Percentiles rank a stretch among this genome's conserved stretches.
Conservation (phyloP, 1,140 invertebrate species). For the Scaptomyza montana region DNA sequence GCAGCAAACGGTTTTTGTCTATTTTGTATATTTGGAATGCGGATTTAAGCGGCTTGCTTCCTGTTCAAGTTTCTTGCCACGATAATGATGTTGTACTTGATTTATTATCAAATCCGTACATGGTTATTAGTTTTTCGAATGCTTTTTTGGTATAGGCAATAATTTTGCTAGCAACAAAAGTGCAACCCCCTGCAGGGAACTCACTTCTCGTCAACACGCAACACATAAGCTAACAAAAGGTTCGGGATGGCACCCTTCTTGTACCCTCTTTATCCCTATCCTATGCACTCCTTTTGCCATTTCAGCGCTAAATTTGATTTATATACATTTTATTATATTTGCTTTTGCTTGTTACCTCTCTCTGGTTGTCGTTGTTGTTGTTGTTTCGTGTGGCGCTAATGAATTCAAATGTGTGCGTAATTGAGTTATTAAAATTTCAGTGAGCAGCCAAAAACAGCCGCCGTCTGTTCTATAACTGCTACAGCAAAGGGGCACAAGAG, state of each 20-base stretch:
- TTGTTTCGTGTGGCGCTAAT: slow-evolving; percentile 67
- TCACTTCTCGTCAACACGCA: slow-evolving; percentile 32
- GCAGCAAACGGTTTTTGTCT: slow-evolving; percentile 16
- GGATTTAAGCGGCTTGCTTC: slow-evolving; percentile 44
- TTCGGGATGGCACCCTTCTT: slow-evolving; percentile 1
- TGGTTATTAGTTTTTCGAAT: slow-evolving; percentile 77
- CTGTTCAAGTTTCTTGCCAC: slow-evolving; percentile 20
- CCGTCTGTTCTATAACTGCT: slow-evolving; percentile 19
- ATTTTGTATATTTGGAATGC: slow-evolving; percentile 63
- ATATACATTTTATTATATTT: slow-evolving; percentile 80
- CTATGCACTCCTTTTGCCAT: slow-evolving; percentile 60
- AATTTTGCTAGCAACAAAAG: slow-evolving; percentile 51
- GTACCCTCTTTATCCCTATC: neutral
- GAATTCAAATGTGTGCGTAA: slow-evolving; percentile 82
- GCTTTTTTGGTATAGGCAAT: slow-evolving; percentile 49
- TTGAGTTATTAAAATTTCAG: slow-evolving; percentile 82
- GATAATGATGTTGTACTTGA: slow-evolving; percentile 51
- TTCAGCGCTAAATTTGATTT: slow-evolving; percentile 79
- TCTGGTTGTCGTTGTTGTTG: too few species aligned
- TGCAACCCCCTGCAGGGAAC: slow-evolving; percentile 63
- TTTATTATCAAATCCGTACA: slow-evolving; percentile 81
- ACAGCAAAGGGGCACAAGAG: neutral
- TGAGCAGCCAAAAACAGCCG: slow-evolving; percentile 44
- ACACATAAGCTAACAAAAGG: slow-evolving; percentile 29
- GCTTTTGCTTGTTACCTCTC: slow-evolving; percentile 42